A percentile compares a stretch with the other conserved stretches of the same genome.
phyloP scores from a whole-genome alignment of 2,113 vertebrate species.

The Penelope pileata region DNA sequence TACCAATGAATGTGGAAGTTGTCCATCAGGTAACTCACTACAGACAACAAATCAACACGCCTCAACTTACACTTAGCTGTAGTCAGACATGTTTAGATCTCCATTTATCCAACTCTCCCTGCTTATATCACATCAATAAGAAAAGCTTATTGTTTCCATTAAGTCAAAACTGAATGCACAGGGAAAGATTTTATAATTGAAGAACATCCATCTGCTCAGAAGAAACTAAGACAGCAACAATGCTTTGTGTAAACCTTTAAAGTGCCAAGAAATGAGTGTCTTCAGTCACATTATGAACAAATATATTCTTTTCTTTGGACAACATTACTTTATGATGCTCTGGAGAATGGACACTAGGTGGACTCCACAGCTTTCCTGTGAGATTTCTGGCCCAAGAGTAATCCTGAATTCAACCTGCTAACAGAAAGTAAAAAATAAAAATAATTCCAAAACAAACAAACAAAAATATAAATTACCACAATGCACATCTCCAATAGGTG shows the following conservation, averaged over 20 bases:
- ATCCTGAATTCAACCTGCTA: constrained; percentile 11
- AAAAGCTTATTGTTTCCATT: neutral
- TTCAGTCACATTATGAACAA: neutral
- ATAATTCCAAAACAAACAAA: neutral
- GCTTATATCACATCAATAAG: neutral
- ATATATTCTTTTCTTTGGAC: constrained; percentile 1
- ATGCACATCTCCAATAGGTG: accelerated
- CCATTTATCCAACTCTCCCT: neutral
- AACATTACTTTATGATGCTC: constrained; percentile 13
- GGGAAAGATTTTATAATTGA: neutral
- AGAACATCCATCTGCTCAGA: neutral
- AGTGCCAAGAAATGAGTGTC: neutral
- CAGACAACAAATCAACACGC: neutral
- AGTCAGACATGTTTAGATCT: neutral
- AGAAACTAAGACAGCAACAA: neutral
- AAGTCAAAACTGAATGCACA: constrained; percentile 8
- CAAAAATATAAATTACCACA: neutral
- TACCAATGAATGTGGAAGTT: neutral
- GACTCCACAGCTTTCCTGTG: neutral
- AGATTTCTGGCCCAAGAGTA: constrained; percentile 52
- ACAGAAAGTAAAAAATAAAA: neutral
- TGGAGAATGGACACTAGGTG: neutral
- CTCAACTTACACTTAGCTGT: neutral
- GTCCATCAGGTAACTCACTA: neutral
- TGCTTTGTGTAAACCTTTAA: neutral